phyloP scores from a whole-genome alignment of 1,140 invertebrate species.

The Druon quercuslanigerum region DNA sequence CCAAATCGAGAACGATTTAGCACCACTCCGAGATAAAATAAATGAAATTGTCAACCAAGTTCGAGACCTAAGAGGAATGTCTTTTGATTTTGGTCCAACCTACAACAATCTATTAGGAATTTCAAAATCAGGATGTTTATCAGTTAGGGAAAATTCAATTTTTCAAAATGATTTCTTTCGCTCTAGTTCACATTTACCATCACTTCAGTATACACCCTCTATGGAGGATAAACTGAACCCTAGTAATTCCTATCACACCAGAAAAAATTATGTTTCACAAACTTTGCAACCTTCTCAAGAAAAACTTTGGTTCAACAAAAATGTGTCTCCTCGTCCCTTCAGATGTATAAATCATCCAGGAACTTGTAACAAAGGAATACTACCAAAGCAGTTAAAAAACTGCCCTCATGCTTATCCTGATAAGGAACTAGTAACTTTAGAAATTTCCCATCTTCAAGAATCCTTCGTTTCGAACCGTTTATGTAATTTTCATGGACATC shows the following conservation, averaged over 20 bases:
- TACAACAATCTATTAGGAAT: not conserved
- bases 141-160: not conserved
- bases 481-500: not conserved
- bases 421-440: not conserved
- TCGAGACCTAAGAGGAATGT: not conserved
- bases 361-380: too few species aligned
- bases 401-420: too few species aligned
- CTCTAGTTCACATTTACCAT: not conserved
- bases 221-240: too few species aligned
- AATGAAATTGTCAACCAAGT: conserved; percentile 27
- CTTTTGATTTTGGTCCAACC: not conserved
- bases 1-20: conserved; percentile 54
- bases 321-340: too few species aligned
- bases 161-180: not conserved
- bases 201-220: not conserved
- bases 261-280: too few species aligned
- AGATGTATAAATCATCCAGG: too few species aligned
- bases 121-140: not conserved
- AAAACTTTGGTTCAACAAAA: too few species aligned
- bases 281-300: too few species aligned
- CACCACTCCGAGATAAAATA: conserved; percentile 47
- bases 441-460: not conserved
- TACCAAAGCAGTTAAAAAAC: too few species aligned
- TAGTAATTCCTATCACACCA: too few species aligned
- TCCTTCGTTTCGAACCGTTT: not conserved